Conservation (phyloP, 2,113 vertebrate genomes). For the Catharus fuscescens region DNA sequence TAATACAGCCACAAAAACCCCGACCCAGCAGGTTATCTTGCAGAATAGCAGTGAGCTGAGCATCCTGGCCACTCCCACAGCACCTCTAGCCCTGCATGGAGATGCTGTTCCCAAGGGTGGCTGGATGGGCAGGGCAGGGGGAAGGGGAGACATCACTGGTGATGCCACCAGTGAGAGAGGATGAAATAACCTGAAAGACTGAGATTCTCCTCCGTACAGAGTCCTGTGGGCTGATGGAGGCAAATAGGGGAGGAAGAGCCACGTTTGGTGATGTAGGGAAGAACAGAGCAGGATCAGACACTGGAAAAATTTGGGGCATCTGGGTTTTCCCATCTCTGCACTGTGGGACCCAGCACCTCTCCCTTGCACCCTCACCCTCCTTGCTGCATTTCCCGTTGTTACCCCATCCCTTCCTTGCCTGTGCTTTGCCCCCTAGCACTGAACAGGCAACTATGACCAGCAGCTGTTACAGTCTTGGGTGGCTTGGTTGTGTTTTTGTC, state of each 20-base stretch:
- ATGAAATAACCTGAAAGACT: not conserved
- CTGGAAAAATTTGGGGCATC: not conserved
- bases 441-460: not conserved
- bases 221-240: not conserved
- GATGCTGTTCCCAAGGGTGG: accelerated
- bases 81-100: not conserved
- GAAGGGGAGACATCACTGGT: not conserved
- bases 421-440: not conserved
- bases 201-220: not conserved
- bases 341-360: not conserved
- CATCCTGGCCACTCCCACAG: accelerated
- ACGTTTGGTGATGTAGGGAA: not conserved
- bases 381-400: not conserved
- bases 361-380: not conserved
- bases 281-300: not conserved
- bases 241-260: not conserved
- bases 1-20: not conserved
- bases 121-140: not conserved
- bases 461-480: not conserved
- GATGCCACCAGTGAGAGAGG: not conserved
- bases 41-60: constrained; percentile 20
- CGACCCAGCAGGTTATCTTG: not conserved
- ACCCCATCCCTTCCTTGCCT: not conserved
- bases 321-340: not conserved
- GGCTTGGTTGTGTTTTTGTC: not conserved